These are phyloP conservation scores for Epinephelus moara DNA, from an alignment of 2,113 vertebrate species.

Conservation along the genomic window DNA sequence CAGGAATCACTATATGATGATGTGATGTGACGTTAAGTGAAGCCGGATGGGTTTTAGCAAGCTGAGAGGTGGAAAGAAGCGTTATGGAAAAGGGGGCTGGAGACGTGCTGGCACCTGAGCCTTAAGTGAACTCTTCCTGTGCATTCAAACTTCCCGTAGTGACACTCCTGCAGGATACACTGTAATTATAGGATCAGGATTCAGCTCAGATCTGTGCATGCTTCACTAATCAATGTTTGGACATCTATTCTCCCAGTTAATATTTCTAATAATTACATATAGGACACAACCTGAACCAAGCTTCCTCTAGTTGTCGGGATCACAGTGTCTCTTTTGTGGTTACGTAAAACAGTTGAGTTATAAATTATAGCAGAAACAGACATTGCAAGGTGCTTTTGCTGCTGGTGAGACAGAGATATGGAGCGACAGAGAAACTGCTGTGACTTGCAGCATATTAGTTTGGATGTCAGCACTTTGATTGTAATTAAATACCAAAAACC, in stretches of 20 bases:
- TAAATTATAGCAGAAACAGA: constrained; percentile 37
- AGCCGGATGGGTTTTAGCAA: constrained; percentile 35
- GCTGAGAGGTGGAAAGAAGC: constrained; percentile 30
- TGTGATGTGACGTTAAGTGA: constrained; percentile 64
- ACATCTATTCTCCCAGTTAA: constrained; percentile 3
- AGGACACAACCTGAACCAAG: background rate
- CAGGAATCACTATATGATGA: constrained; percentile 32
- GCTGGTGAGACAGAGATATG: constrained; percentile 26
- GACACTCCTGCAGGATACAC: constrained; percentile 16
- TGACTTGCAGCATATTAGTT: constrained; percentile 47
- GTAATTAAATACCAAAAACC: constrained; percentile 71
- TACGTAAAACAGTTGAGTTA: constrained; percentile 14
- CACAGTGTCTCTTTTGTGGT: constrained; percentile 3
- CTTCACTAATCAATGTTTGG: constrained; percentile 16
- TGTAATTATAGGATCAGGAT: constrained; percentile 13
- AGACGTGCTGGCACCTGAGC: constrained; percentile 54
- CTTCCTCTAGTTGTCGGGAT: background rate
- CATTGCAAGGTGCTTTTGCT: constrained; percentile 23
- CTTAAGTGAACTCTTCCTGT: constrained; percentile 49
- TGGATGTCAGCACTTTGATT: constrained; percentile 66
- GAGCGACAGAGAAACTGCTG: constrained; percentile 49
- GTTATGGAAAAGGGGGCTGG: background rate
- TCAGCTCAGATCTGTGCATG: background rate
- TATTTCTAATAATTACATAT: background rate
- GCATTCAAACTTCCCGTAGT: background rate